Percentiles rank a stretch among this genome's conserved stretches.
These are phyloP conservation scores for Megamerina dolium DNA, from an alignment of 2,888 invertebrate species.

Conservation along the genomic window DNA sequence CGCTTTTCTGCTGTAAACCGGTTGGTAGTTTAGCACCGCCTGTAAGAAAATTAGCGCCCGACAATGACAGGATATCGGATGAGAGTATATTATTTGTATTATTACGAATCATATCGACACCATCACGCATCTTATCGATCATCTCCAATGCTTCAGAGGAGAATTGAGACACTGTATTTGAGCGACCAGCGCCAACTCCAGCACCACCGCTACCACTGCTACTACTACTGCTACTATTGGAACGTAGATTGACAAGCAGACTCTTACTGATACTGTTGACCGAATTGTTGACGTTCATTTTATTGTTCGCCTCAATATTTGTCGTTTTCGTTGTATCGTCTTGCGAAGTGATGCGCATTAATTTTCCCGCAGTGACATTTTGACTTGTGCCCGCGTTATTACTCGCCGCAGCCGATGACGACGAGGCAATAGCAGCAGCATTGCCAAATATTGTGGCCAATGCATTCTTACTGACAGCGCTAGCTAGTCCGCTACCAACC, in stretches of 20 bases:
- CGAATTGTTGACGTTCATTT: slow-evolving; percentile 48
- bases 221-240: slow-evolving; percentile 18
- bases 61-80: slow-evolving; percentile 59
- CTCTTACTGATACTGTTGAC: slow-evolving; percentile 41
- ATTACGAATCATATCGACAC: slow-evolving; percentile 67
- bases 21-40: too few species aligned
- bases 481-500: slow-evolving; percentile 56
- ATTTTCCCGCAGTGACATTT: neutral
- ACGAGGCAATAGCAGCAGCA: slow-evolving; percentile 45
- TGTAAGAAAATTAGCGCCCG: slow-evolving; percentile 15
- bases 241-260: slow-evolving; percentile 40
- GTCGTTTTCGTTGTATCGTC: slow-evolving; percentile 52
- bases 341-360: slow-evolving; percentile 14
- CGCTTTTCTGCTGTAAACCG: too few species aligned
- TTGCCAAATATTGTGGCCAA: slow-evolving; percentile 34
- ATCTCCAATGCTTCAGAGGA: slow-evolving; percentile 58
- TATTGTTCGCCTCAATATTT: slow-evolving; percentile 48
- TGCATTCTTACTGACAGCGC: slow-evolving; percentile 43
- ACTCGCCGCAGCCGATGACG: slow-evolving; percentile 6
- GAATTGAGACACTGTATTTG: slow-evolving; percentile 38
- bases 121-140: slow-evolving; percentile 62
- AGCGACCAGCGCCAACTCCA: too few species aligned
- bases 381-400: neutral
- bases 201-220: too few species aligned
- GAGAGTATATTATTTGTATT: slow-evolving; percentile 74